A percentile compares a stretch with the other conserved stretches of the same genome.
Evolutionary conservation across 2,797 vertebrate genomes (phyloP).

Genomic region (Onychomys arenicola): DNA sequence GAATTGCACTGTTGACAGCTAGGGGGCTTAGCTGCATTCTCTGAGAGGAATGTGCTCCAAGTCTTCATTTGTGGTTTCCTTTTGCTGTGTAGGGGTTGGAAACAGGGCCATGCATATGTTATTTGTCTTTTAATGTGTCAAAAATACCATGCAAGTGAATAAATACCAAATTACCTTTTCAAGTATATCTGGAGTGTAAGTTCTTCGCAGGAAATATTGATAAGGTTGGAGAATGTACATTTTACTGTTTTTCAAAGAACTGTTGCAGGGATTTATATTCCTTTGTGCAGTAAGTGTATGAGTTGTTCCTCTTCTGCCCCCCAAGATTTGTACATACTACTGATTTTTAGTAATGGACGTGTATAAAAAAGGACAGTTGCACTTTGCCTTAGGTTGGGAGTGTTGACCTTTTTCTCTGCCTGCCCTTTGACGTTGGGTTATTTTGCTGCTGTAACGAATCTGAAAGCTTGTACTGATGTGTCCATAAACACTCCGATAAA

Average conservation of each 20-base stretch:
- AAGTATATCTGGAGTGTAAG: neutral
- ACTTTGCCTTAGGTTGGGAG: neutral
- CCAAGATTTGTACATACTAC: neutral
- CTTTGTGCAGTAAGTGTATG: neutral
- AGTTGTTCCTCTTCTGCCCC: neutral
- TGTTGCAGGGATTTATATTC: neutral
- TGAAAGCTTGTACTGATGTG: neutral
- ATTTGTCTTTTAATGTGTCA: neutral
- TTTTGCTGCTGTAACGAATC: neutral
- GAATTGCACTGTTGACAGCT: neutral
- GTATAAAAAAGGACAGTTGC: neutral
- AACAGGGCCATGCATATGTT: neutral
- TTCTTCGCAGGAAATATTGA: conserved; percentile 3
- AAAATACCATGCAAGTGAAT: conserved; percentile 4
- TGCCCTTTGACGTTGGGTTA: neutral
- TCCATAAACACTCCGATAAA: neutral
- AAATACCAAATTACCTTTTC: neutral
- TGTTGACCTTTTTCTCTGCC: neutral
- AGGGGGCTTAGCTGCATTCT: neutral
- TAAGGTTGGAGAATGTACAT: neutral
- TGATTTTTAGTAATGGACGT: neutral
- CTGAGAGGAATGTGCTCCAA: neutral
- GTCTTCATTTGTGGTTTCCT: neutral
- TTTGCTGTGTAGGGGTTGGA: neutral
- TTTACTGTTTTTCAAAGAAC: conserved; percentile 20